phyloP scores from a whole-genome alignment of 2,797 vertebrate species.

The Syngnathus acus region DNA sequence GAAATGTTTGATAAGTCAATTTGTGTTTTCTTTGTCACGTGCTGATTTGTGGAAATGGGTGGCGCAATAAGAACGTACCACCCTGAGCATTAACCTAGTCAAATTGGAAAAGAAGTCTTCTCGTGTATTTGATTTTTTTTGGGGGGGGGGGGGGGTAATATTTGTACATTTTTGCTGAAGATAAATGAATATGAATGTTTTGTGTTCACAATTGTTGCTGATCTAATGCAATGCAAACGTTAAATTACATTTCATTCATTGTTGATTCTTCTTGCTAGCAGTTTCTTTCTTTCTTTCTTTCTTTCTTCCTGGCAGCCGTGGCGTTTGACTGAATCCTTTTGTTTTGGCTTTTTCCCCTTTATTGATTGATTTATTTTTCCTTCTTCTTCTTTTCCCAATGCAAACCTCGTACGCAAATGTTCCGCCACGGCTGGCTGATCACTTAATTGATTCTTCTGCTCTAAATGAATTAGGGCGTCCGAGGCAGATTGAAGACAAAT shows the following conservation, averaged over 20 bases:
- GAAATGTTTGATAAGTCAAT: neutral
- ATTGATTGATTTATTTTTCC: neutral
- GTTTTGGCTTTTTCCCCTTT: neutral
- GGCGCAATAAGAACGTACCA: too few relatives aligned
- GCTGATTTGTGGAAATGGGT: too few relatives aligned
- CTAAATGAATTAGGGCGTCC: constrained; percentile 1
- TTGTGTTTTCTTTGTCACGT: neutral
- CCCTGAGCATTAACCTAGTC: too few relatives aligned
- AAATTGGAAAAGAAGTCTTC: too few relatives aligned
- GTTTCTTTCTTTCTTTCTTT: neutral
- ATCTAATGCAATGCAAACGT: neutral
- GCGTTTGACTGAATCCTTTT: neutral
- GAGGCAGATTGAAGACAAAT: constrained; percentile 5
- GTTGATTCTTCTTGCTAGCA: neutral
- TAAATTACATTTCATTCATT: neutral
- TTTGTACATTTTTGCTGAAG: neutral
- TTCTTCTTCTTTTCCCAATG: neutral
- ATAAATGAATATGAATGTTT: neutral
- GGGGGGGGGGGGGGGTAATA: too few relatives aligned
- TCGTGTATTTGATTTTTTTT: too few relatives aligned
- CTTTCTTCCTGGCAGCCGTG: neutral
- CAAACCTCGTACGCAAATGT: neutral
- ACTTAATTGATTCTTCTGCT: neutral
- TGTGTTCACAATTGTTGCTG: neutral
- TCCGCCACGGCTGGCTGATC: neutral